Conservation (phyloP, 2,113 vertebrate species). For the Corvus moneduloides region DNA sequence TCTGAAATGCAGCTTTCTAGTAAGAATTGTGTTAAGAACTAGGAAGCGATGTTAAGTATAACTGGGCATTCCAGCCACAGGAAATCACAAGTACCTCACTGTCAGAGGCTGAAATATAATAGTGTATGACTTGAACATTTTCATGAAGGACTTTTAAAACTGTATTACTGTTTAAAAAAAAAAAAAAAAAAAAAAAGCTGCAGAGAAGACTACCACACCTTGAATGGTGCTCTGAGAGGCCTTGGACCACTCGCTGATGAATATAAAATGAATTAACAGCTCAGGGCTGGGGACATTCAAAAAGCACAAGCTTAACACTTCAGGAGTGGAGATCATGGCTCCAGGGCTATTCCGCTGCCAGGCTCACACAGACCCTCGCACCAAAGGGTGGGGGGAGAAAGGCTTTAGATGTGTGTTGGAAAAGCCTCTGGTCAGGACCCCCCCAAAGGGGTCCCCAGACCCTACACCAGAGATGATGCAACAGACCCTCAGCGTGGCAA, state of each 20-base stretch:
- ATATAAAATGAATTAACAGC: not conserved
- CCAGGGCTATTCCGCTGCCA: not conserved
- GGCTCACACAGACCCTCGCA: not conserved
- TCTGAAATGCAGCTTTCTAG: conserved; percentile 17
- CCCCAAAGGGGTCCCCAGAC: not conserved
- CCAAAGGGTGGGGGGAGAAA: not conserved
- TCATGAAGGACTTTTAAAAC: not conserved
- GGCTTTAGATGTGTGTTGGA: not conserved
- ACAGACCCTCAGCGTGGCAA: not conserved
- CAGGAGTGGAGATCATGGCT: rapidly evolving
- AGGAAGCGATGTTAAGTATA: not conserved
- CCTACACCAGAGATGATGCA: not conserved
- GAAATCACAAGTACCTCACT: not conserved
- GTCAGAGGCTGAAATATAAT: not conserved
- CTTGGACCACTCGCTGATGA: not conserved
- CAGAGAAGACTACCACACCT: not conserved
- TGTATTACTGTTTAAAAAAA: not conserved
- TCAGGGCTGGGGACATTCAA: not conserved
- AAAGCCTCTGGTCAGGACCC: not conserved
- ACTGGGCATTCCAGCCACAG: not conserved
- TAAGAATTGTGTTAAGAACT: not conserved
- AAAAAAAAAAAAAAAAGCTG: not conserved
- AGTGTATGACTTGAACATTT: not conserved
- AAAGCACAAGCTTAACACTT: not conserved
- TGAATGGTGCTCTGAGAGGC: not conserved